These are phyloP conservation scores for Gopherus flavomarginatus DNA, from an alignment of 2,113 vertebrate species.

Conservation along the genomic window DNA sequence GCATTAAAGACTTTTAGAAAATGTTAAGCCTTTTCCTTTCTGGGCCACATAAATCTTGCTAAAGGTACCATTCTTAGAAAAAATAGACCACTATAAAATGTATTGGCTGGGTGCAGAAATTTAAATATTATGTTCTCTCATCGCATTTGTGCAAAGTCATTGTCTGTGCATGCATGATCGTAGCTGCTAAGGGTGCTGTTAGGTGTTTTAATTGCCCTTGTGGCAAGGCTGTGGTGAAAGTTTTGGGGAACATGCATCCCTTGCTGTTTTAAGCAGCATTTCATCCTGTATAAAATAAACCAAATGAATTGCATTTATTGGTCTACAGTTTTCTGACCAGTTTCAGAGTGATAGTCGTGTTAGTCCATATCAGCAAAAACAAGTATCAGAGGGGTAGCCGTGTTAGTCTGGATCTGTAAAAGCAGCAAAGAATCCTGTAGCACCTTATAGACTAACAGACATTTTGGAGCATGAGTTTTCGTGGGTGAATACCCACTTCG, in stretches of 20 bases:
- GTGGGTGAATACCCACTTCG: too few species aligned
- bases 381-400: too few species aligned
- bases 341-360: too few species aligned
- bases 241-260: conserved; percentile 29
- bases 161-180: neutral
- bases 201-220: conserved; percentile 33
- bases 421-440: too few species aligned
- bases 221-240: conserved; percentile 32
- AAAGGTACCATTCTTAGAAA: neutral
- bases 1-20: conserved; percentile 35
- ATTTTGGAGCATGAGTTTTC: too few species aligned
- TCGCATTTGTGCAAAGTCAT: conserved; percentile 5
- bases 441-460: too few species aligned
- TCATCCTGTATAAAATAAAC: conserved; percentile 30
- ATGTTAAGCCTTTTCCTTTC: neutral
- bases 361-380: too few species aligned
- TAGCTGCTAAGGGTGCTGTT: conserved; percentile 12
- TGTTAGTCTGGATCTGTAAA: too few species aligned
- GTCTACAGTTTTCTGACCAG: neutral
- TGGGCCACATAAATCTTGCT: neutral
- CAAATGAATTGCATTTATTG: conserved; percentile 22
- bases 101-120: conserved; percentile 56
- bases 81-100: conserved; percentile 47
- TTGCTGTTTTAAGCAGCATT: conserved; percentile 44
- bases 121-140: conserved; percentile 53